Evolutionary conservation across 2,113 vertebrate species (phyloP), one percentile per base, ranked within the genome.

Genomic region (Paralichthys olivaceus): DNA sequence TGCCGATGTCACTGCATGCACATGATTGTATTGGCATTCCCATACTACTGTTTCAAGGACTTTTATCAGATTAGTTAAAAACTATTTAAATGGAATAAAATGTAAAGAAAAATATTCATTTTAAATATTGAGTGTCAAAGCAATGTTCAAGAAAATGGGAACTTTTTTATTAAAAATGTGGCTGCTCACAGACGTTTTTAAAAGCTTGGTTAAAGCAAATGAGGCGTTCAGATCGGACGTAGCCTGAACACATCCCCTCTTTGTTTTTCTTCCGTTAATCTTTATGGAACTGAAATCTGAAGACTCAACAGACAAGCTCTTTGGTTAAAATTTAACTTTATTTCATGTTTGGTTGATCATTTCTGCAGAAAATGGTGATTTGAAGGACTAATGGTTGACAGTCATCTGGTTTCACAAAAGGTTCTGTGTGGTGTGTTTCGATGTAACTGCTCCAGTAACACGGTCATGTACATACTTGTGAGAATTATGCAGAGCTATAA

Each of bases 51-150:
- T 29, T 28, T 43, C 7, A 13, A 12, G 12, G 13, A 19, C 20
- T 57, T 77, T 69, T 26, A 56, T 60, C 15, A 47, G 34, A 62
- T 37, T 37, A 34, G 7, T 19, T 20, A 14, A 43, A 37, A 65
- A 43, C 47, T 28, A 17, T 3, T 19, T 13, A 11, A 14, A 43
- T 14, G 2, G 40, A 12, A 4, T 3, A 43, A 11, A 43, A 43
- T 11, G 9, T 9, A 40, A 9, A 40, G 37, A 40, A 40, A 40
- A 40, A 40, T 40, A 1, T 40, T 40, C 4, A 45, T n/a, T n/a
- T n/a, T n/a, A n/a, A n/a, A n/a, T n/a, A n/a, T 4, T 14, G 43
- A 45, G 15, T 17, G 43, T 13, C 13, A 6, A 45, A 45, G 43
- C 43, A 45, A 45, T 15, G 43, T 45, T 15, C 15, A 14, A 15